phyloP scores from a whole-genome alignment of 2,888 invertebrate genomes.

The Meandrusa payeni region DNA sequence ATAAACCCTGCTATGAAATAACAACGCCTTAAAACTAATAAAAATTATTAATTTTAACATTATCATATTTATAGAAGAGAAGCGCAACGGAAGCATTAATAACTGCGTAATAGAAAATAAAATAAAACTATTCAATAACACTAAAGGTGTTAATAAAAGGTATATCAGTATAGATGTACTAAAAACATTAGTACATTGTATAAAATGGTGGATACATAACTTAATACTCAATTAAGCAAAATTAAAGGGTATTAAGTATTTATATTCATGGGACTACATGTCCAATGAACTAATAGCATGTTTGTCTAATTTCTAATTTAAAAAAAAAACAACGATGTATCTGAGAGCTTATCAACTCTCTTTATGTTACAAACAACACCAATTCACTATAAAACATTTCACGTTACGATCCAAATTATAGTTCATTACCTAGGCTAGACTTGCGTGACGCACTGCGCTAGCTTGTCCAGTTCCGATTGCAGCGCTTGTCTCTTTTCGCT shows the following conservation, averaged over 20 bases:
- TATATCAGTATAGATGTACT: too few relatives aligned
- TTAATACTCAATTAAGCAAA: too few relatives aligned
- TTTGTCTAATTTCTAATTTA: too few relatives aligned
- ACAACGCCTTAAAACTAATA: slow-evolving; percentile 25
- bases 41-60: slow-evolving; percentile 28
- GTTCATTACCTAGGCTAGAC: slow-evolving; percentile 68
- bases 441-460: slow-evolving; percentile 86
- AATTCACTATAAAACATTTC: slow-evolving; percentile 18
- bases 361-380: slow-evolving; percentile 9
- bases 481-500: slow-evolving; percentile 82
- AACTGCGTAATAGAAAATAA: slow-evolving; percentile 48
- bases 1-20: slow-evolving; percentile 27
- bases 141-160: too few relatives aligned
- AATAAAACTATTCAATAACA: slow-evolving; percentile 27
- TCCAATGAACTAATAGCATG: too few relatives aligned
- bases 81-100: slow-evolving; percentile 44
- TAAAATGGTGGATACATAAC: too few relatives aligned
- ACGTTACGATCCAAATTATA: slow-evolving; percentile 12
- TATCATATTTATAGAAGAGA: slow-evolving; percentile 29
- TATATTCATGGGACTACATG: background rate
- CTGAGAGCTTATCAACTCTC: too few relatives aligned
- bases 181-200: too few relatives aligned
- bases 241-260: too few relatives aligned
- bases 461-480: slow-evolving; percentile 85
- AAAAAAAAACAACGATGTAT: too few relatives aligned